phyloP scores from a whole-genome alignment of 1,140 invertebrate genomes.

The Heliconius hewitsoni region DNA sequence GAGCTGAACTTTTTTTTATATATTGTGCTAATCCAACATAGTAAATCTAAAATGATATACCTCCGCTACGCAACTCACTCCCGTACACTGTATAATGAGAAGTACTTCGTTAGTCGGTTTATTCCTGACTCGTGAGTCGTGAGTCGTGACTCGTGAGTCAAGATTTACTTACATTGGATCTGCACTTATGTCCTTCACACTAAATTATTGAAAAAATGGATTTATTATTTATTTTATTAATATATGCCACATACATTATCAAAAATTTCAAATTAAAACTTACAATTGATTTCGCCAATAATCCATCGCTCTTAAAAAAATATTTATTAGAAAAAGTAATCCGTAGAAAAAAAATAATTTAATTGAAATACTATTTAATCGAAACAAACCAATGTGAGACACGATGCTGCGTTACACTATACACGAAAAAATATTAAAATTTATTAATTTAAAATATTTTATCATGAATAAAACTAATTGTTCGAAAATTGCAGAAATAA shows the following conservation, averaged over 20 bases:
- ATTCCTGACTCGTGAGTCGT: too few species aligned
- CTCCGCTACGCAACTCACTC: slow-evolving; percentile 27
- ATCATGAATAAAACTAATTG: too few species aligned
- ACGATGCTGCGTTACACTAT: slow-evolving; percentile 37
- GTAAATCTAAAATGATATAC: slow-evolving; percentile 20
- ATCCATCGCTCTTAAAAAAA: slow-evolving; percentile 28
- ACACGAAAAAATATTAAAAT: neutral
- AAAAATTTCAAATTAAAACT: neutral
- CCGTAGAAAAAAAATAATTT: too few species aligned
- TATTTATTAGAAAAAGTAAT: neutral
- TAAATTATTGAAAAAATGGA: neutral
- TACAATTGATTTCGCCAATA: slow-evolving; percentile 22
- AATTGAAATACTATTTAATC: neutral
- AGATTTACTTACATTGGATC: slow-evolving; percentile 38
- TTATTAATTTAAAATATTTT: too few species aligned
- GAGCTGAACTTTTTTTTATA: too few species aligned
- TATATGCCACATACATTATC: neutral
- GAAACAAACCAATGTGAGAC: slow-evolving; percentile 36
- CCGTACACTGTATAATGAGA: slow-evolving; percentile 31
- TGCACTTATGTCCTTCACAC: slow-evolving; percentile 39
- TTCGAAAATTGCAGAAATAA: too few species aligned
- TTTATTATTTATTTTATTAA: too few species aligned
- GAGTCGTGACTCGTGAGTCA: too few species aligned
- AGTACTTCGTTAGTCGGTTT: too few species aligned
- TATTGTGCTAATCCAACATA: neutral